A percentile compares a stretch with the other conserved stretches of the same genome.
Conservation (phyloP, 2,797 vertebrate genomes). For the Masticophis lateralis region DNA sequence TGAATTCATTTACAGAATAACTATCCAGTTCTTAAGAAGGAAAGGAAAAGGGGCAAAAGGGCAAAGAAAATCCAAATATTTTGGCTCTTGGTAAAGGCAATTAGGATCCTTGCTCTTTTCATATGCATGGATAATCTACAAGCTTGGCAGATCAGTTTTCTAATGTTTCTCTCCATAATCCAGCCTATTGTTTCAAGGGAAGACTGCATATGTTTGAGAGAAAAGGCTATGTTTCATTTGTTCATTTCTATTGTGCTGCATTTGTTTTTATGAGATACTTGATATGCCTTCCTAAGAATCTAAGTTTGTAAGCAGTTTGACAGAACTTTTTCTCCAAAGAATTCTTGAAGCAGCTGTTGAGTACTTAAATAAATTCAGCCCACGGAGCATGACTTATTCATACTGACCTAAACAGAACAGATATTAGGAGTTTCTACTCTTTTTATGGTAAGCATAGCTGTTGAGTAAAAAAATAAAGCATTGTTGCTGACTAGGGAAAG, state of each 20-base stretch:
- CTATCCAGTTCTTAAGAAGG: neutral
- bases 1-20: neutral
- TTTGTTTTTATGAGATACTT: neutral
- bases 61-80: neutral
- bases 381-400: conserved; percentile 10
- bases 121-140: neutral
- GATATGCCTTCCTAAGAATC: neutral
- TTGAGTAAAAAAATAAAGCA: conserved; percentile 48
- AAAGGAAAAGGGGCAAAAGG: neutral
- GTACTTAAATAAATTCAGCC: conserved; percentile 49
- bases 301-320: conserved; percentile 13
- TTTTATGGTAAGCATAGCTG: conserved; percentile 42
- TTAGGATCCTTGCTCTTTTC: neutral
- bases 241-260: neutral
- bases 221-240: neutral
- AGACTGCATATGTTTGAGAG: fast-evolving
- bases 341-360: conserved; percentile 10
- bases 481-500: conserved; percentile 41
- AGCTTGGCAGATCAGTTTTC: neutral
- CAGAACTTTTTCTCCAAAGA: conserved; percentile 7
- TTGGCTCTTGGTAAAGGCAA: neutral
- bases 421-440: conserved; percentile 41
- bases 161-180: neutral
- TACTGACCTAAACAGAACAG: conserved; percentile 28
- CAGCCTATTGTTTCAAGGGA: neutral